Base-by-base conservation (phyloP, 23 tunicate genomes). In the Styela clava region DNA sequence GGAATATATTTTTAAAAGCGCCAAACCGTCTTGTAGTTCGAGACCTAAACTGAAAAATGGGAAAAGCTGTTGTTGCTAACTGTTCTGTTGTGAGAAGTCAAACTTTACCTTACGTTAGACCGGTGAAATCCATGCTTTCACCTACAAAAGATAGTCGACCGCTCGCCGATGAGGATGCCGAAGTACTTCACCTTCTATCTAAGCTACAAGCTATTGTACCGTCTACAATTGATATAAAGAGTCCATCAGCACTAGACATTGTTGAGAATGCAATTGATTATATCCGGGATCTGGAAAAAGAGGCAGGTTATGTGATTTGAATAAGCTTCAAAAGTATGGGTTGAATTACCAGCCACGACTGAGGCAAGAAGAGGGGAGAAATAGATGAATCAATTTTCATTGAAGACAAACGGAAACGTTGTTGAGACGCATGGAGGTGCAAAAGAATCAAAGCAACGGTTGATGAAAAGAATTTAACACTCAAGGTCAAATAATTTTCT, bases 251-350 rank as follows among this genome's bases (percentile, higher is more conserved):
- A 33, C 35, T 71, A 16, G 81, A 76, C 24, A 18, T 52, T 2
- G 65, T 76, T 22, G 81, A 76, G 27, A n/a, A 44, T 7, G 81
- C 81, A 18, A 76, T 76, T 56, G 24, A 27, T 29, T 76, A 76
- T 52, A 76, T 76, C 44, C 44, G 69, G 21, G 33, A 76, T 28
- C 81, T 76, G 25, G 81, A 76, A 27, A 0, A 76, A 44, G 81
- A 76, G 44, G 65, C 65, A 24, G 81, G 81, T 21, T 36, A 44
- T 25, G 65, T 37, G 37, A 51, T 52, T 7, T 44, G 52, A 44
- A 52, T 1, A 12, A 21, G 5, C 81, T 76, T 76, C 81, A 24
- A 26, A 62, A 74, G 31, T n/a, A n/a, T n/a, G n/a, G n/a, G n/a
- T n/a, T n/a, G n/a, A n/a, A n/a, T n/a, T n/a, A n/a, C n/a, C n/a